These are phyloP conservation scores for Chouioia cunea DNA, from an alignment of 2,888 invertebrate species.

Conservation along the genomic window DNA sequence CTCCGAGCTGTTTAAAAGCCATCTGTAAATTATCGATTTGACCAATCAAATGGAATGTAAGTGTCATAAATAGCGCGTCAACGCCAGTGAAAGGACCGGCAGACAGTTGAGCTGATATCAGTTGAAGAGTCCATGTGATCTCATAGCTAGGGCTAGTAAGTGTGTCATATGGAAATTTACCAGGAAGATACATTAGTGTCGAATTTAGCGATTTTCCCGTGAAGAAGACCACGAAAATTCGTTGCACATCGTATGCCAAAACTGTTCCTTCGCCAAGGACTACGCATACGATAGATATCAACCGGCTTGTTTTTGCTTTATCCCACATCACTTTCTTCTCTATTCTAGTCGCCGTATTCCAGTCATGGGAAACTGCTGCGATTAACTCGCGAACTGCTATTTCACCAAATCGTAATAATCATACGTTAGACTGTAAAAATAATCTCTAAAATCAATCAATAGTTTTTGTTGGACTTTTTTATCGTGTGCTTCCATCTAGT, in stretches of 20 bases:
- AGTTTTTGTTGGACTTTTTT: too few relatives aligned
- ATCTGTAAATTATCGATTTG: slow-evolving; percentile 26
- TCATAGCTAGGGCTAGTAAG: slow-evolving; percentile 29
- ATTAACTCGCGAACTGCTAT: too few relatives aligned
- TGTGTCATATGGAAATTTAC: slow-evolving; percentile 21
- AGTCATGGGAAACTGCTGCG: too few relatives aligned
- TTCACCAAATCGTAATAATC: too few relatives aligned
- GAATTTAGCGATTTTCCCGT: neutral
- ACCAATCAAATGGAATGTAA: slow-evolving; percentile 27
- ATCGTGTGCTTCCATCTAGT: too few relatives aligned
- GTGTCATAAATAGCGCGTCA: slow-evolving; percentile 19
- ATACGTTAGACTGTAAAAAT: too few relatives aligned
- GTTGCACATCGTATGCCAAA: neutral
- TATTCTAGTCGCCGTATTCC: too few relatives aligned
- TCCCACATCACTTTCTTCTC: too few relatives aligned
- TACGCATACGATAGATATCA: too few relatives aligned
- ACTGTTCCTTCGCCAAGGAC: too few relatives aligned
- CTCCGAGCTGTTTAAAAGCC: slow-evolving; percentile 15
- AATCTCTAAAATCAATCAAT: too few relatives aligned
- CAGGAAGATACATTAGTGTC: slow-evolving; percentile 9
- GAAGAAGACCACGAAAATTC: neutral
- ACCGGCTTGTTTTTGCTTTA: too few relatives aligned
- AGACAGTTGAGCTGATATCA: neutral
- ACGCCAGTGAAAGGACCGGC: slow-evolving; percentile 5
- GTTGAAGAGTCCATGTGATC: slow-evolving; percentile 21